Base-by-base conservation (phyloP, 2,113 vertebrate genomes). In the Axis porcinus region DNA sequence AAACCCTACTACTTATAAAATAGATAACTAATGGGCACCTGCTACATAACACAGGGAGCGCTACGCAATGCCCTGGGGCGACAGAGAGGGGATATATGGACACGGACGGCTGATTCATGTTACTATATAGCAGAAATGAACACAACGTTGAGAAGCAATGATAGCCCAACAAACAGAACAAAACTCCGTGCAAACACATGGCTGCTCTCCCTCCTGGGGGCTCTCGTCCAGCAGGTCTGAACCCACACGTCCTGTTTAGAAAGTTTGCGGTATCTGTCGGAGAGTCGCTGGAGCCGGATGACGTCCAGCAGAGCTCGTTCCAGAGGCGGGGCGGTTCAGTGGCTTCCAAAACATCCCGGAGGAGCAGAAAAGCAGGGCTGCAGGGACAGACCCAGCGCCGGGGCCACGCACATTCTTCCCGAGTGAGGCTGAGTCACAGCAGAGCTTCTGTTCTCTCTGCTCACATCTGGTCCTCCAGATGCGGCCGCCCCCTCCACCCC, bases 101-200 rank as follows among this genome's bases (percentile, higher is more conserved):
- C 36, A 25, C 0, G 11, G 19, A 74, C 0, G 6, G 36, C 36
- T 76, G 36, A 74, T 36, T 74, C 11, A 40, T 1, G 16, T 2
- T 7, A 36, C 36, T 74, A 11, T 25, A 25, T 21, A 43, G 4
- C 21, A 76, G 70, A 76, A 43, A 43, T 0, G 23, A 25, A 25
- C 70, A 76, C 12, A 14, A 14, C 2, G 3, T 0, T 43, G 11
- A 25, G 23, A 27, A 76, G 23, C 70, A 43, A 76, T 14, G 70
- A 43, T 14, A 43, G 12, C 23, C 70, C 70, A 25, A 27, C 12
- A 43, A 43, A 74, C 36, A 74, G 36, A 76, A 14, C 36, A 13
- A 25, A 76, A 43, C 36, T 0, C 36, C 13, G 6, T 27, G 43
- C 11, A 16, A 21, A 15, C 6, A 1, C 2, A 15, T 0, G 36